Evolutionary conservation across 23 tunicate genomes (phyloP).

Genomic region (Halocynthia roretzi): DNA sequence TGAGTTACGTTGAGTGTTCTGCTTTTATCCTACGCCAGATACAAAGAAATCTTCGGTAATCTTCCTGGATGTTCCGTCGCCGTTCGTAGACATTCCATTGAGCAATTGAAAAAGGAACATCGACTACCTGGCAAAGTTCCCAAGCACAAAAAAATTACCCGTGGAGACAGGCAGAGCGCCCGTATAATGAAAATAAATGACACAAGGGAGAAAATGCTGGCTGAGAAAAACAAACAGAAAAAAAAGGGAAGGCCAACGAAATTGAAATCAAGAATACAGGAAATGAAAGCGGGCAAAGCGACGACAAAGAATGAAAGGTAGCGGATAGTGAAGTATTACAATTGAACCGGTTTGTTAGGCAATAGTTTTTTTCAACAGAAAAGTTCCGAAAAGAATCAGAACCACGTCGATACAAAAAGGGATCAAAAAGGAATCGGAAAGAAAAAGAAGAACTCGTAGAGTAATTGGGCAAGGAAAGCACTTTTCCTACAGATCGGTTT

Average conservation of each 20-base stretch:
- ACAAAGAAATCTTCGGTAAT: constrained; percentile 22
- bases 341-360: neutral
- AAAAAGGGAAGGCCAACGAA: no score
- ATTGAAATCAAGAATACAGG: neutral
- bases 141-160: neutral
- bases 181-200: constrained; percentile 13
- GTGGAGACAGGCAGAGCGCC: constrained; percentile 11
- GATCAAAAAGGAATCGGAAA: constrained; percentile 10
- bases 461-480: constrained; percentile 14
- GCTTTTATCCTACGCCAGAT: neutral
- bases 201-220: no score
- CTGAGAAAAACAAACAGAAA: no score
- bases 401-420: neutral
- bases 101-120: no score
- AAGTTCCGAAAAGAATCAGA: neutral
- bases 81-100: no score
- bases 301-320: neutral
- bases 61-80: neutral
- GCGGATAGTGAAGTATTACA: neutral
- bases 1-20: no score
- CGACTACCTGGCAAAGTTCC: no score
- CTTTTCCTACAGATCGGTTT: constrained; percentile 21
- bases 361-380: neutral
- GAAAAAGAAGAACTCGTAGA: constrained; percentile 14
- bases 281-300: constrained; percentile 1